These are phyloP conservation scores for Rhadina sibilatrix DNA, from an alignment of 2,113 vertebrate genomes.

Conservation along the genomic window DNA sequence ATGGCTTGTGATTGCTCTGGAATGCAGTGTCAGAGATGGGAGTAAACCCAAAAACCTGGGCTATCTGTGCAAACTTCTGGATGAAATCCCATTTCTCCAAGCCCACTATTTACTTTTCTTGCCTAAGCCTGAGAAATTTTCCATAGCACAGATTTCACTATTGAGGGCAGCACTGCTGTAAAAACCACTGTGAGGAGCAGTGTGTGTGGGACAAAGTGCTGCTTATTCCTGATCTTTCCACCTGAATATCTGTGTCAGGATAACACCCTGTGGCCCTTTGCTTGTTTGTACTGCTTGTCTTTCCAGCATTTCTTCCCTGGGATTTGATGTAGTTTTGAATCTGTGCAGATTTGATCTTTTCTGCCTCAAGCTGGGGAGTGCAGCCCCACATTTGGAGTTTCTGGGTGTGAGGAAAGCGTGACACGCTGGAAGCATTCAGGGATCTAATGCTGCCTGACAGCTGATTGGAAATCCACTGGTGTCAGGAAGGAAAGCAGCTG, in stretches of 20 bases:
- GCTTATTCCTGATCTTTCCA: not conserved
- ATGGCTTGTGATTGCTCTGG: not conserved
- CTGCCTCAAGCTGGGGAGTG: not conserved
- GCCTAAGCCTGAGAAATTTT: not conserved
- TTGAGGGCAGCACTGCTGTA: constrained; percentile 52
- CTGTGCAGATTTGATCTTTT: not conserved
- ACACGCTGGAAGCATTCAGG: not conserved
- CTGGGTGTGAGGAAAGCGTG: not conserved
- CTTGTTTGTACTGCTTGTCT: not conserved
- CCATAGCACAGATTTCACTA: not conserved
- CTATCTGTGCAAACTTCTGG: not conserved
- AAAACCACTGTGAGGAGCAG: not conserved
- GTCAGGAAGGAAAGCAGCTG: constrained; percentile 33
- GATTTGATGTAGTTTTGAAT: not conserved
- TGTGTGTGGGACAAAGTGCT: not conserved
- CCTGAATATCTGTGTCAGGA: not conserved
- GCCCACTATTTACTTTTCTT: not conserved
- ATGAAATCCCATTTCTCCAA: not conserved
- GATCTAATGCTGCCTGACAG: constrained; percentile 31
- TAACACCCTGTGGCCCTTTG: not conserved
- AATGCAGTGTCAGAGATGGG: not conserved
- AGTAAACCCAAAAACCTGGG: not conserved
- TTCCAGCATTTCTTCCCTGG: not conserved
- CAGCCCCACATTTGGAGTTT: not conserved
- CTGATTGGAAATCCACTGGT: constrained; percentile 22